Conservation (phyloP, 92 coral and sea anemone genomes). For the Nematostella vectensis region DNA sequence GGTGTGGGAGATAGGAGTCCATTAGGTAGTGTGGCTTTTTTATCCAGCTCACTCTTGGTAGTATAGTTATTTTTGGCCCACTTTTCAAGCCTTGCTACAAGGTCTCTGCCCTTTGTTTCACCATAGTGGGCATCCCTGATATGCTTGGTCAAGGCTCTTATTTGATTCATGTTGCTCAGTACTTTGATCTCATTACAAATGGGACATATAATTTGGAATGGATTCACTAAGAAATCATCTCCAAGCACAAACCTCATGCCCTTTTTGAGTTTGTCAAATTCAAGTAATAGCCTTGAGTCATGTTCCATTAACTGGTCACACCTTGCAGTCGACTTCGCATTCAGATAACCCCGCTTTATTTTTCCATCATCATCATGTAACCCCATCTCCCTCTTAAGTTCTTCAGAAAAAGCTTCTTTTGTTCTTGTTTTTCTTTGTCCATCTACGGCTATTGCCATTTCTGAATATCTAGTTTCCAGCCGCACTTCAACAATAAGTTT, state of each 20-base stretch:
- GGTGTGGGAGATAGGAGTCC: constrained; percentile 12
- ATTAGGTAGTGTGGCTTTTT: constrained; percentile 22
- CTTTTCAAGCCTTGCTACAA: constrained; percentile 16
- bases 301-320: constrained; percentile 31
- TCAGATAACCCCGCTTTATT: constrained; percentile 24
- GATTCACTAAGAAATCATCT: constrained; percentile 23
- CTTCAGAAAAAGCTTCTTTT: constrained; percentile 18
- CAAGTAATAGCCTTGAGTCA: constrained; percentile 34
- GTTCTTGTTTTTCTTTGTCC: constrained; percentile 5
- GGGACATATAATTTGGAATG: constrained; percentile 43
- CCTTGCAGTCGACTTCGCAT: constrained; percentile 36
- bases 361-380: constrained; percentile 36
- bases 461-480: neutral
- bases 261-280: constrained; percentile 39
- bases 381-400: constrained; percentile 45
- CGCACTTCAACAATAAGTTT: constrained; percentile 39
- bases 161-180: constrained; percentile 29
- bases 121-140: constrained; percentile 31
- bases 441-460: constrained; percentile 1
- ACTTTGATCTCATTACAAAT: constrained; percentile 30
- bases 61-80: constrained; percentile 51
- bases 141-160: constrained; percentile 17
- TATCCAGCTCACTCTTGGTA: constrained; percentile 20
- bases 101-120: neutral
- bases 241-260: constrained; percentile 30